Conservation (phyloP, 2,113 vertebrate species). For the Isurus oxyrinchus region DNA sequence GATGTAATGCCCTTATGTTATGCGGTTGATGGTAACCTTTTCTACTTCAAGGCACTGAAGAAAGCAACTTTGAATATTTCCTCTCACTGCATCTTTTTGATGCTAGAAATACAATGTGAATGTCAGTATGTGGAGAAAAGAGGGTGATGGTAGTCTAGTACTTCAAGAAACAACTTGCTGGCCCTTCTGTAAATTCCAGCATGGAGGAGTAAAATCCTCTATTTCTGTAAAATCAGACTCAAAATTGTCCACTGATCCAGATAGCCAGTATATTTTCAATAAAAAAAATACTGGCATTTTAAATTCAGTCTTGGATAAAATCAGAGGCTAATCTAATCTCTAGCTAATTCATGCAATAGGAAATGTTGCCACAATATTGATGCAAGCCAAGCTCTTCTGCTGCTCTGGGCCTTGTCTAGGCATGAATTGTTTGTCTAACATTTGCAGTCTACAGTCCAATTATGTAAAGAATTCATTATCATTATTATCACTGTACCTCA, state of each 20-base stretch:
- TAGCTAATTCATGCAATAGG: constrained; percentile 8
- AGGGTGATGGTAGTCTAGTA: not conserved
- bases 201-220: too few relatives aligned
- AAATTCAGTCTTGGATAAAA: not conserved
- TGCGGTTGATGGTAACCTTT: not conserved
- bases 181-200: not conserved
- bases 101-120: not conserved
- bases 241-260: not conserved
- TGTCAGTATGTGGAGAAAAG: not conserved
- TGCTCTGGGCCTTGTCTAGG: not conserved
- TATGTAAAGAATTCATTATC: constrained; percentile 29
- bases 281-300: not conserved
- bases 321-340: not conserved
- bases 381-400: not conserved
- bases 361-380: not conserved
- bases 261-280: not conserved
- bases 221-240: not conserved
- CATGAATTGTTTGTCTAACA: constrained; percentile 6
- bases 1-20: not conserved
- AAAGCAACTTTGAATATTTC: not conserved
- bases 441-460: constrained; percentile 15
- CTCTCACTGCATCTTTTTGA: not conserved
- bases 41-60: not conserved
- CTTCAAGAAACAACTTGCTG: not conserved
- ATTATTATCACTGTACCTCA: constrained; percentile 2